phyloP scores from a whole-genome alignment of 1,140 invertebrate species.

The Psix sp. region DNA sequence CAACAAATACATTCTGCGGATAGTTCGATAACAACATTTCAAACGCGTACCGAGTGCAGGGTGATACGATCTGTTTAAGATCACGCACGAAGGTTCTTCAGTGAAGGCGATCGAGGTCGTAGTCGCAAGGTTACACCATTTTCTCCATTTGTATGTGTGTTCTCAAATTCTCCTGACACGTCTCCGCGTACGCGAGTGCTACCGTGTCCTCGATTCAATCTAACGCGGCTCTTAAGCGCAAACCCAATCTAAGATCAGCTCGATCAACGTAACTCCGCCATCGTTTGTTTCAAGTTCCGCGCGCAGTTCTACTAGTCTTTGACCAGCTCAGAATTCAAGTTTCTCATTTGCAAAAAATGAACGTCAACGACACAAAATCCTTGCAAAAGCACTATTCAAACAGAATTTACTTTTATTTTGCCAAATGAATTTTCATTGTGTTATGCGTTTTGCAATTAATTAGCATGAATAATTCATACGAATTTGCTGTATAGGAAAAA shows the following conservation, averaged over 20 bases:
- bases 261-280: not conserved
- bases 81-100: constrained; percentile 65
- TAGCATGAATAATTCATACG: too few species aligned
- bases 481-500: too few species aligned
- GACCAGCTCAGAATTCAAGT: too few species aligned
- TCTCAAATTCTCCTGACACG: constrained; percentile 58
- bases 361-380: too few species aligned
- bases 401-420: too few species aligned
- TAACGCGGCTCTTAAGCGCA: constrained; percentile 23
- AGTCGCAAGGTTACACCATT: constrained; percentile 73
- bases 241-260: constrained; percentile 24
- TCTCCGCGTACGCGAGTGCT: constrained; percentile 50
- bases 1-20: constrained; percentile 21
- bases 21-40: constrained; percentile 28
- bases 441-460: too few species aligned
- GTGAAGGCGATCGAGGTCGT: constrained; percentile 74
- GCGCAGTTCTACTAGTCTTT: too few species aligned
- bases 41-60: constrained; percentile 49
- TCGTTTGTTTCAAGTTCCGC: constrained; percentile 1
- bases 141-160: constrained; percentile 64
- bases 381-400: too few species aligned
- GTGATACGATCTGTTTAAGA: constrained; percentile 58
- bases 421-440: too few species aligned
- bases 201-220: constrained; percentile 57
- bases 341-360: too few species aligned